A percentile compares a stretch with the other conserved stretches of the same genome.
Conservation (phyloP, 2,113 vertebrate species). For the Columba livia region DNA sequence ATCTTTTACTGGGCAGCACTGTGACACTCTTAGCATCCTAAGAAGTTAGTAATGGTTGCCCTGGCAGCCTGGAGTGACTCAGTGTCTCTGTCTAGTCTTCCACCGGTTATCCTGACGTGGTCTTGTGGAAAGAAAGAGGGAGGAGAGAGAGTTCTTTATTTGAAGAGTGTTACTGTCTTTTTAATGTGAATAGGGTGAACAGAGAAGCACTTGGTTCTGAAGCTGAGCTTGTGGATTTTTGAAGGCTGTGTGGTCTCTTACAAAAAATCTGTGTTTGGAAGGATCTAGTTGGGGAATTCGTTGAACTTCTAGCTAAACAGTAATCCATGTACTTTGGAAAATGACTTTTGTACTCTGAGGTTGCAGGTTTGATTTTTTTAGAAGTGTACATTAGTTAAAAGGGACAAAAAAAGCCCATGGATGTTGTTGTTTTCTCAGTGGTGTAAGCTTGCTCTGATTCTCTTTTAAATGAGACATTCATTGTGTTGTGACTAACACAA, state of each 20-base stretch:
- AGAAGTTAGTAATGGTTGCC: background rate
- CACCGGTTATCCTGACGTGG: background rate
- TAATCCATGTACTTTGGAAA: background rate
- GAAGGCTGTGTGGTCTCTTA: background rate
- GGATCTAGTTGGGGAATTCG: background rate
- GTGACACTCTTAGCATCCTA: background rate
- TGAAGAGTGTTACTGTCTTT: background rate
- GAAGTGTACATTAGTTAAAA: background rate
- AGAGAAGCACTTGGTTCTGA: background rate
- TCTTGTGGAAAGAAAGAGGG: background rate
- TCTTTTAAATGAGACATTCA: background rate
- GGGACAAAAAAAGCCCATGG: background rate
- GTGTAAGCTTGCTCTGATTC: background rate
- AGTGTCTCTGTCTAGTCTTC: background rate
- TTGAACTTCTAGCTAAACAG: constrained; percentile 11
- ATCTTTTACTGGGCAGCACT: background rate
- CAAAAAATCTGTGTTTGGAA: background rate
- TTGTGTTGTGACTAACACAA: background rate
- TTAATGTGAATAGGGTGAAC: background rate
- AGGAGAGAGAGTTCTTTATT: background rate
- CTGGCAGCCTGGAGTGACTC: background rate
- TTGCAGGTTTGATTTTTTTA: background rate
- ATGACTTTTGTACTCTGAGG: background rate
- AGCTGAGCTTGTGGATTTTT: background rate
- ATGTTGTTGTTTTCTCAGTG: background rate